Percentiles rank a stretch among this genome's conserved stretches.
phyloP scores from a whole-genome alignment of 2,113 vertebrate genomes.

The Colistium nudipinnis region DNA sequence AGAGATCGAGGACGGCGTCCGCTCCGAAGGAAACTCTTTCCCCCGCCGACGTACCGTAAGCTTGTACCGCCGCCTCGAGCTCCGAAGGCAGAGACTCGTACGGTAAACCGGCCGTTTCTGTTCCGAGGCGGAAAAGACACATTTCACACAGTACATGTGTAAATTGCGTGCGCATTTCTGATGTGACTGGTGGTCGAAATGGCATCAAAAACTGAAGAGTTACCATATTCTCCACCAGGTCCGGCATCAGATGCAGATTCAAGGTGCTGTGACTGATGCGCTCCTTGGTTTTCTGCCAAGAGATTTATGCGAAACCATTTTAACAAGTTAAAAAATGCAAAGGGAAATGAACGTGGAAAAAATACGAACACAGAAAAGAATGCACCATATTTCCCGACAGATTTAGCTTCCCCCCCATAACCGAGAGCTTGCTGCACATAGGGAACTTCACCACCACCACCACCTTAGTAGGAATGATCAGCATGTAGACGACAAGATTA shows the following conservation, averaged over 20 bases:
- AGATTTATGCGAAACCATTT: background rate
- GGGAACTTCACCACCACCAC: conserved; percentile 21
- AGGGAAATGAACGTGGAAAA: background rate
- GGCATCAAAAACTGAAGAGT: background rate
- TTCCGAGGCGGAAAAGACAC: conserved; percentile 8
- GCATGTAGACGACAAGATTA: conserved; percentile 12
- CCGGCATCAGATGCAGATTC: conserved; percentile 58
- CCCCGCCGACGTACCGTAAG: conserved; percentile 37
- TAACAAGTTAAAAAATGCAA: background rate
- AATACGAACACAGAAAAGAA: background rate
- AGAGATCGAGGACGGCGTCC: background rate
- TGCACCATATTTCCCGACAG: conserved; percentile 61
- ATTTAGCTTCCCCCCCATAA: conserved; percentile 45
- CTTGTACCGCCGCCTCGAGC: conserved; percentile 54
- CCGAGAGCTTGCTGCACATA: conserved; percentile 53
- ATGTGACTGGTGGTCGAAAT: background rate
- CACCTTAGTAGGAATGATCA: conserved; percentile 43
- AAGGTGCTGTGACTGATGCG: conserved; percentile 52
- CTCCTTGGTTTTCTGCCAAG: conserved; percentile 53
- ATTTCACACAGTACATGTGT: background rate
- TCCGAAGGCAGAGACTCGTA: conserved; percentile 61
- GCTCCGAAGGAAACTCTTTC: background rate
- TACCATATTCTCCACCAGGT: conserved; percentile 37
- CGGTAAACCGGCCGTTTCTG: conserved; percentile 45
- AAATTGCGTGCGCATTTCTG: background rate